Percentiles rank a stretch among this genome's conserved stretches.
Conservation (phyloP, 2,888 invertebrate species). For the Gastracanthus pulcherrimus region DNA sequence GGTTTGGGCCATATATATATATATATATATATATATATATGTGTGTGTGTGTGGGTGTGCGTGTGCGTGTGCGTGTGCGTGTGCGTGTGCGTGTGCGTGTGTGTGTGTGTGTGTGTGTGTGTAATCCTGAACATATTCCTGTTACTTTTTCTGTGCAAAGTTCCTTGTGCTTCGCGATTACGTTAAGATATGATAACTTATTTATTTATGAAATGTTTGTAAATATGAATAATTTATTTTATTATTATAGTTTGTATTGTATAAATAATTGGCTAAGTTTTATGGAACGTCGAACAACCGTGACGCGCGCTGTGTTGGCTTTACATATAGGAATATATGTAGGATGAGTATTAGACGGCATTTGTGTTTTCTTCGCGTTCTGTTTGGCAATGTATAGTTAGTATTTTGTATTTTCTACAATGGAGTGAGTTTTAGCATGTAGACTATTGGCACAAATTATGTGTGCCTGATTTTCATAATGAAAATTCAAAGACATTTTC, state of each 20-base stretch:
- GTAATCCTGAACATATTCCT: too few relatives aligned
- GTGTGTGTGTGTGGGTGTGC: too few relatives aligned
- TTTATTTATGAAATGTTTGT: slow-evolving; percentile 61
- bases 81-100: too few relatives aligned
- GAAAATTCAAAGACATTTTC: not conserved
- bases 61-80: too few relatives aligned
- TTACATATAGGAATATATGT: slow-evolving; percentile 71
- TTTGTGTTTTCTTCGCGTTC: slow-evolving; percentile 60
- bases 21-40: too few relatives aligned
- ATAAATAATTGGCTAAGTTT: slow-evolving; percentile 77
- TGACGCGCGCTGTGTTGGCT: slow-evolving; percentile 71
- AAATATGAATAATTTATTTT: slow-evolving; percentile 71
- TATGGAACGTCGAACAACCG: slow-evolving; percentile 75
- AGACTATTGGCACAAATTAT: slow-evolving; percentile 1
- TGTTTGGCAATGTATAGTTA: slow-evolving; percentile 53
- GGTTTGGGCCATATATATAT: too few relatives aligned
- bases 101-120: too few relatives aligned
- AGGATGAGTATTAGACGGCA: slow-evolving; percentile 70
- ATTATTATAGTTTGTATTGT: slow-evolving; percentile 70
- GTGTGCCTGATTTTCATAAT: not conserved
- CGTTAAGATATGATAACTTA: slow-evolving; percentile 25
- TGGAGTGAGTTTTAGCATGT: slow-evolving; percentile 9
- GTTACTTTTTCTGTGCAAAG: too few relatives aligned
- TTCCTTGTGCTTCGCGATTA: slow-evolving; percentile 23
- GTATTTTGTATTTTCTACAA: slow-evolving; percentile 42